Conservation (phyloP, 2,797 vertebrate species). For the Sebastes matsubarae region DNA sequence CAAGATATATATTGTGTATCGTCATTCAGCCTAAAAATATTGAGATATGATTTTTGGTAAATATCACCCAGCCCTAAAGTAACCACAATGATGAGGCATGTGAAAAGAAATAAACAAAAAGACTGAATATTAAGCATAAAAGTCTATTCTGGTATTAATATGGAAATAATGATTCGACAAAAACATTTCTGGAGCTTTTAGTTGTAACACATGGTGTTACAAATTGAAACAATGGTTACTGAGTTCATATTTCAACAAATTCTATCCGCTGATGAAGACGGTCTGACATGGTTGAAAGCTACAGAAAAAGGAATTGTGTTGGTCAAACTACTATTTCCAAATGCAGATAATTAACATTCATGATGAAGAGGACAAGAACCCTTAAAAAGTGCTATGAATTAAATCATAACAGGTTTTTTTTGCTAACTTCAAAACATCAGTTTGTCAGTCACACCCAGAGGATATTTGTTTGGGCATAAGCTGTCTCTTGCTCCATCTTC, state of each 20-base stretch:
- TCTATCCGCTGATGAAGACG: not conserved
- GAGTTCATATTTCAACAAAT: not conserved
- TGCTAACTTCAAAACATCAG: not conserved
- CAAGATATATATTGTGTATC: no score
- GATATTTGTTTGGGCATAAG: not conserved
- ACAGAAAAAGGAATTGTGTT: not conserved
- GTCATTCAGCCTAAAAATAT: no score
- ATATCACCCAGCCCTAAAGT: no score
- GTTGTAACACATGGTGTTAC: not conserved
- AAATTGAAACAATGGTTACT: not conserved
- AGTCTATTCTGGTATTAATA: not conserved
- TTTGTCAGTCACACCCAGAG: not conserved
- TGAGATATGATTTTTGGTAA: no score
- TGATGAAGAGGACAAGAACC: not conserved
- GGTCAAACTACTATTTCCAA: not conserved
- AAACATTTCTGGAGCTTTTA: not conserved
- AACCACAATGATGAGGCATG: not conserved
- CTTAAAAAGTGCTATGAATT: not conserved
- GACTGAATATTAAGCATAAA: not conserved
- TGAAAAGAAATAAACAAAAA: not conserved
- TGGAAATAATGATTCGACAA: not conserved
- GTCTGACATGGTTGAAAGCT: not conserved
- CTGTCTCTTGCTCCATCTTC: not conserved
- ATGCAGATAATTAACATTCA: not conserved
- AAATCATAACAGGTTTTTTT: not conserved